phyloP scores from a whole-genome alignment of 2,888 invertebrate species.

The Drosophila neotestacea region DNA sequence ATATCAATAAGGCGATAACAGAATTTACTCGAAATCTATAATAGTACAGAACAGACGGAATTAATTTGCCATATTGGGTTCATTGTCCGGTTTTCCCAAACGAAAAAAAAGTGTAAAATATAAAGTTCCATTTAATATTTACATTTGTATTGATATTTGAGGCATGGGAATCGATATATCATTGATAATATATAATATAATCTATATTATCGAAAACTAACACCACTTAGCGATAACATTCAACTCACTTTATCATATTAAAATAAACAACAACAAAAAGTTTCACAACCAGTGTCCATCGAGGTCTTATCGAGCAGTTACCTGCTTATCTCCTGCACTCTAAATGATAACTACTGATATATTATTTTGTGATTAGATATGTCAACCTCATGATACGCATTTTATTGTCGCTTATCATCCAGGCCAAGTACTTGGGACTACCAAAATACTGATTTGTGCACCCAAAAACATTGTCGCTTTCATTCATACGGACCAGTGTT shows the following conservation, averaged over 20 bases:
- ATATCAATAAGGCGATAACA: neutral
- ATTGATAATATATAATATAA: conserved; percentile 31
- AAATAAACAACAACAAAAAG: conserved; percentile 1
- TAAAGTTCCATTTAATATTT: conserved; percentile 1
- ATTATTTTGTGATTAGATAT: conserved; percentile 46
- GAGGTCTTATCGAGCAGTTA: conserved; percentile 50
- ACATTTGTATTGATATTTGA: conserved; percentile 1
- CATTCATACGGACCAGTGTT: conserved; percentile 40
- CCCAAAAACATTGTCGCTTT: conserved; percentile 50
- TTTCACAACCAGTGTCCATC: conserved; percentile 51
- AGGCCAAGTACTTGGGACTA: conserved; percentile 19
- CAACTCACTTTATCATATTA: conserved; percentile 11
- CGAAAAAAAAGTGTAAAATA: too few species aligned
- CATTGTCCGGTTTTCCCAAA: conserved; percentile 19
- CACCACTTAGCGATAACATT: conserved; percentile 31
- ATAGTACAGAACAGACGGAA: neutral
- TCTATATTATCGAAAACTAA: conserved; percentile 28
- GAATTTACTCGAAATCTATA: neutral
- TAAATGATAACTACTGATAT: conserved; percentile 29
- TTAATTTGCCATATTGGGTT: conserved; percentile 1
- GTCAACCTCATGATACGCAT: conserved; percentile 43
- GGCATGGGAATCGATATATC: conserved; percentile 39
- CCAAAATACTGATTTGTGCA: conserved; percentile 38
- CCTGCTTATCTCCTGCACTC: conserved; percentile 40
- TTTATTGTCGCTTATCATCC: conserved; percentile 32